Conservation (phyloP, 1,140 invertebrate genomes). For the Ceratitis capitata region DNA sequence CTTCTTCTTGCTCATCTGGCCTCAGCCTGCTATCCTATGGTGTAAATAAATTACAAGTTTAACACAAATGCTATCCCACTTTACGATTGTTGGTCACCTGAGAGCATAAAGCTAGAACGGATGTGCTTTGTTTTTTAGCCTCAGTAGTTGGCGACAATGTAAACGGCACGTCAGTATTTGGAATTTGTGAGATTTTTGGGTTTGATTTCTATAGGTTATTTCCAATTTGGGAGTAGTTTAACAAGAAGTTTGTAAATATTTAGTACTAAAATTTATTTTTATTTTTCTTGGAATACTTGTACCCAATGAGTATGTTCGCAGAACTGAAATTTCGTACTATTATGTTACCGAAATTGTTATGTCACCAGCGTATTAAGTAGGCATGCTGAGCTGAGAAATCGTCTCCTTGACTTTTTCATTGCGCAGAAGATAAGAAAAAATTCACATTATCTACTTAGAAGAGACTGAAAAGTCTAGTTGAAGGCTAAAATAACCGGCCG, state of each 20-base stretch:
- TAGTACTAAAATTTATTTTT: background rate
- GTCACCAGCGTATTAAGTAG: too few relatives aligned
- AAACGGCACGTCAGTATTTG: background rate
- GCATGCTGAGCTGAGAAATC: too few relatives aligned
- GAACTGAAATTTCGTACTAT: too few relatives aligned
- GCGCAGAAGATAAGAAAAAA: too few relatives aligned
- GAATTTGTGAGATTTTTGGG: background rate
- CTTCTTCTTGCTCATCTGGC: background rate
- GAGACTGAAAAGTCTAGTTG: too few relatives aligned
- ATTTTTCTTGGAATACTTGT: background rate
- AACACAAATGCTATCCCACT: background rate
- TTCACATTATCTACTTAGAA: too few relatives aligned
- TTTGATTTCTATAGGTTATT: background rate
- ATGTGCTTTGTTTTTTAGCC: background rate
- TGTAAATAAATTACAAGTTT: conserved; percentile 34
- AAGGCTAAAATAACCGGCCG: too few relatives aligned
- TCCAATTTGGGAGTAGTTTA: conserved; percentile 2
- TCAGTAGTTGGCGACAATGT: background rate
- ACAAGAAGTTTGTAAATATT: background rate
- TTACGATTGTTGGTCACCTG: conserved; percentile 36
- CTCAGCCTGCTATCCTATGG: background rate
- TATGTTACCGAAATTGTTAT: too few relatives aligned
- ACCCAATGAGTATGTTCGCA: too few relatives aligned
- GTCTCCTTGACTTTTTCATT: too few relatives aligned
- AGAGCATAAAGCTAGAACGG: background rate